Conservation (phyloP, 2,113 vertebrate species). For the Heterotilapia buettikoferi region DNA sequence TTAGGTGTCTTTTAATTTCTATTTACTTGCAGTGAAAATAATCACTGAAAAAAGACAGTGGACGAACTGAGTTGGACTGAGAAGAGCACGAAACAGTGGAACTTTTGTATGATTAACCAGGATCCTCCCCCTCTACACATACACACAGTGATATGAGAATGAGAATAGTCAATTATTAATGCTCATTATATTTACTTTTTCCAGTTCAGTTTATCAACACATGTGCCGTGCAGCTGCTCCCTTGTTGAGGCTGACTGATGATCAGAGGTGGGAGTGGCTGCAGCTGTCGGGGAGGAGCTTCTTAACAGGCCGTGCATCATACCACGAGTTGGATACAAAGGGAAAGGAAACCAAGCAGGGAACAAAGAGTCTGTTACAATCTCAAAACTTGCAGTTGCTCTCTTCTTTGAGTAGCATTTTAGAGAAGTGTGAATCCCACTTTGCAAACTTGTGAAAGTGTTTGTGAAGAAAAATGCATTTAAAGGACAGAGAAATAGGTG, state of each 20-base stretch:
- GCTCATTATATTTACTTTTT: constrained; percentile 2
- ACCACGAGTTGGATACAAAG: not conserved
- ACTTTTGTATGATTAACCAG: not conserved
- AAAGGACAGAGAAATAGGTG: constrained; percentile 9
- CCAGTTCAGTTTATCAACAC: not conserved
- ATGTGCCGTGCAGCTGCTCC: constrained; percentile 20
- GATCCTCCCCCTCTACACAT: not conserved
- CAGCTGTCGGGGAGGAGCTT: constrained; percentile 34
- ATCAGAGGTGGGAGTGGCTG: not conserved
- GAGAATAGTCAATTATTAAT: not conserved
- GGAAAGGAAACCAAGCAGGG: not conserved
- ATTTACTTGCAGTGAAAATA: not conserved
- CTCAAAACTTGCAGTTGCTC: not conserved
- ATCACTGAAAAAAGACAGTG: not conserved
- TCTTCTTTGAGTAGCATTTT: not conserved
- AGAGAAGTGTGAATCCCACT: constrained; percentile 1
- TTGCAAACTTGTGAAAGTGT: constrained; percentile 33
- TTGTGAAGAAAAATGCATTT: constrained; percentile 13
- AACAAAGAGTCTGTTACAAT: not conserved
- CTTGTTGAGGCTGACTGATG: not conserved
- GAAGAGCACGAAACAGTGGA: not conserved
- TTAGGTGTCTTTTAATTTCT: not conserved
- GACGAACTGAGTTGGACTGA: not conserved
- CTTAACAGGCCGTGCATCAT: not conserved
- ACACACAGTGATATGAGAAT: not conserved